Evolutionary conservation across 2,113 vertebrate genomes (phyloP), one percentile per base, ranked within the genome.

Genomic region (Dromas ardeola): DNA sequence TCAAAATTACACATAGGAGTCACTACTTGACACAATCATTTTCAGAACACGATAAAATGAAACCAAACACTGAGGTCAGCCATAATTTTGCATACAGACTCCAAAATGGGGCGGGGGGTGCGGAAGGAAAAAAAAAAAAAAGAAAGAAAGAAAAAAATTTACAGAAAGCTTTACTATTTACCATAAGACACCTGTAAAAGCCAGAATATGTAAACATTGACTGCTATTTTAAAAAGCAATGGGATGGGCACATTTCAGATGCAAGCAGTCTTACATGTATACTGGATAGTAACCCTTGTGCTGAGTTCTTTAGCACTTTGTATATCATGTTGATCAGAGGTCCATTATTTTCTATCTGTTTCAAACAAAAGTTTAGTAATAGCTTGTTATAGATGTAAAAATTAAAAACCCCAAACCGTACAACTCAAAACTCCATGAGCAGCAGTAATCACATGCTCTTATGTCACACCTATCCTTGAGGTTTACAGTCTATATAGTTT

Each of bases 261-360:
- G 98, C 98, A 98, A 98, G 98, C 97, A 98, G 98, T 98, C 99
- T 99, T 99, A 99, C 98, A 98, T 99, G 99, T 98, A 98, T 98
- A 98, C 98, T 96, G 98, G 98, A 98, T 69, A 98, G 98, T 97
- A 98, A 99, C 98, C 98, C 98, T 95, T 96, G 98, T 98, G 98
- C 97, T 98, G 98, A 98, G 97, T 98, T 99, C 98, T 99, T 98
- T 97, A 99, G 98, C 97, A 98, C 98, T 98, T 98, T 99, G 98
- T 98, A 98, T 97, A 99, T 98, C 98, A 98, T 98, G 98, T 98
- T 98, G 98, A 99, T 99, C 98, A 98, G 98, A 98, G 98, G 98
- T 97, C 99, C 98, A 98, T 99, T 98, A 99, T 98, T 99, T 98
- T 99, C 99, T 98, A 99, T 99, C 99, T 99, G 98, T 99, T 99